Conservation (phyloP, 2,888 invertebrate species). For the Bembecia ichneumoniformis region DNA sequence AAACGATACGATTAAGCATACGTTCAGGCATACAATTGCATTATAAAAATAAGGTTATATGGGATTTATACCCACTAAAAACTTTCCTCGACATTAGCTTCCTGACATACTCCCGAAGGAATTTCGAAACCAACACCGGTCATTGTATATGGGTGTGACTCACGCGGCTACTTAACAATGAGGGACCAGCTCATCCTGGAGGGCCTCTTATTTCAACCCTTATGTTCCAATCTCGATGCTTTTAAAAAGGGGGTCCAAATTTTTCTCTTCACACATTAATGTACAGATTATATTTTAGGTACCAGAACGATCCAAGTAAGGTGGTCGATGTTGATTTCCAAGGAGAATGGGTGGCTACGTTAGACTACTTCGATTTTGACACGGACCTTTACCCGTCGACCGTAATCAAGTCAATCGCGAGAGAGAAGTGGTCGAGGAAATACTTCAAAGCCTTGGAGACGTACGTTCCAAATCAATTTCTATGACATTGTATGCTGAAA, state of each 20-base stretch:
- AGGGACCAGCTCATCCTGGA: no score
- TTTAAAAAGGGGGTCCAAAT: neutral
- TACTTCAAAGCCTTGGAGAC: slow-evolving; percentile 77
- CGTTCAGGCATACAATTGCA: no score
- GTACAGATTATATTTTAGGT: slow-evolving; percentile 32
- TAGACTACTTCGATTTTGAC: slow-evolving; percentile 81
- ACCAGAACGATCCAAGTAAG: slow-evolving; percentile 55
- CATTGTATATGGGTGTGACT: no score
- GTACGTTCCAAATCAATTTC: slow-evolving; percentile 42
- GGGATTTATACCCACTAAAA: no score
- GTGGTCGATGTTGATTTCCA: slow-evolving; percentile 73
- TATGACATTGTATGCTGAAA: no score
- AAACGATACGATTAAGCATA: no score
- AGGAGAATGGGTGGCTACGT: slow-evolving; percentile 75
- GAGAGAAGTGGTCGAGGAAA: slow-evolving; percentile 79
- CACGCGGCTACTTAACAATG: no score
- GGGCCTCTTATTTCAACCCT: no score
- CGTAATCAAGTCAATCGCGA: slow-evolving; percentile 80
- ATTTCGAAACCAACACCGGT: no score
- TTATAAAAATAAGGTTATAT: no score
- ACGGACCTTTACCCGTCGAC: slow-evolving; percentile 76
- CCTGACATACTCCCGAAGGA: no score
- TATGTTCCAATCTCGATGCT: neutral
- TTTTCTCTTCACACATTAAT: slow-evolving; percentile 1
- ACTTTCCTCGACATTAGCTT: no score